A percentile compares a stretch with the other conserved stretches of the same genome.
Evolutionary conservation across 2,113 vertebrate species (phyloP).

Genomic region (Pan troglodytes): NHGRI_mPanTro3-v2.1_pri NC_072408.2:33480001-33480500

Average conservation of each 20-base stretch:
- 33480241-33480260: conserved; percentile 46
- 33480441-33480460: conserved; percentile 12
- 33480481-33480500: background rate
- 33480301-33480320: conserved; percentile 26
- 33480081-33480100: conserved; percentile 16
- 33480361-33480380: background rate
- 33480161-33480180: conserved; percentile 8
- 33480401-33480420: conserved; percentile 18
- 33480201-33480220: background rate
- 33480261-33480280: conserved; percentile 16
- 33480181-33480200: conserved; percentile 44
- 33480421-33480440: background rate
- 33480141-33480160: background rate
- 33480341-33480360: background rate
- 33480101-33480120: background rate
- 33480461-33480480: background rate
- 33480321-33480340: conserved; percentile 1
- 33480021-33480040: background rate
- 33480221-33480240: background rate
- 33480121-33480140: background rate
- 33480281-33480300: background rate
- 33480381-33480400: background rate
- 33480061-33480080: background rate
- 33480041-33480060: conserved; percentile 20
- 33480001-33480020: background rate